A percentile compares a stretch with the other conserved stretches of the same genome.
These are phyloP conservation scores for Danaus melanippus DNA, from an alignment of 1,140 invertebrate species.

Conservation along the genomic window DNA sequence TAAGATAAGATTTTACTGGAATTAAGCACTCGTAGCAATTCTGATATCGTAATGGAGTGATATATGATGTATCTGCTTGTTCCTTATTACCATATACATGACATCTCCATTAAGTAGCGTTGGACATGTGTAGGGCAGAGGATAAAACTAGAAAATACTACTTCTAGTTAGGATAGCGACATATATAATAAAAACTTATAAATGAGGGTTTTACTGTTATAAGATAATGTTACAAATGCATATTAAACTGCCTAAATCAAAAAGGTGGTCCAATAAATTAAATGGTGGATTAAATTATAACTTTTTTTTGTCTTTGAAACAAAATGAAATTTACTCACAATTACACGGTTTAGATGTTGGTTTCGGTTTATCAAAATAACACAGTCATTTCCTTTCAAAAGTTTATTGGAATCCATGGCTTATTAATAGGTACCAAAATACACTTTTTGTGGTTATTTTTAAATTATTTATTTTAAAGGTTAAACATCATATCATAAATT, in stretches of 20 bases:
- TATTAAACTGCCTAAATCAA: not conserved
- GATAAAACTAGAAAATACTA: slow-evolving; percentile 13
- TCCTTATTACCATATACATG: slow-evolving; percentile 63
- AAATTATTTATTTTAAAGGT: too few species aligned
- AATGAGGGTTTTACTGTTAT: too few species aligned
- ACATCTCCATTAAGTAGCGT: slow-evolving; percentile 61
- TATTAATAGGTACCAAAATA: slow-evolving; percentile 14
- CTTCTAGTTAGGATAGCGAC: not conserved
- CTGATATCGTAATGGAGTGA: slow-evolving; percentile 49
- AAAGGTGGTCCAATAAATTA: slow-evolving; percentile 41
- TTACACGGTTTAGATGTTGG: slow-evolving; percentile 38
- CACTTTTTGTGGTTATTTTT: too few species aligned
- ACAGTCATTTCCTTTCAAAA: slow-evolving; percentile 44
- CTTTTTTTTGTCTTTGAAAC: slow-evolving; percentile 29
- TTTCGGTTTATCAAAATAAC: slow-evolving; percentile 27
- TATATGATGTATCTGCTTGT: slow-evolving; percentile 47
- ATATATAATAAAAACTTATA: too few species aligned
- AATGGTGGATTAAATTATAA: slow-evolving; percentile 30
- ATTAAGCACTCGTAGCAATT: slow-evolving; percentile 43
- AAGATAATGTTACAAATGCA: too few species aligned
- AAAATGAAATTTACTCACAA: slow-evolving; percentile 39
- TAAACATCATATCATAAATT: too few species aligned
- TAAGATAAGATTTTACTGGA: slow-evolving; percentile 43
- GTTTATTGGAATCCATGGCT: slow-evolving; percentile 26
- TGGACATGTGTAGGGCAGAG: slow-evolving; percentile 41